Evolutionary conservation across 2,797 vertebrate genomes (phyloP).

Genomic region (Cuculus canorus): DNA sequence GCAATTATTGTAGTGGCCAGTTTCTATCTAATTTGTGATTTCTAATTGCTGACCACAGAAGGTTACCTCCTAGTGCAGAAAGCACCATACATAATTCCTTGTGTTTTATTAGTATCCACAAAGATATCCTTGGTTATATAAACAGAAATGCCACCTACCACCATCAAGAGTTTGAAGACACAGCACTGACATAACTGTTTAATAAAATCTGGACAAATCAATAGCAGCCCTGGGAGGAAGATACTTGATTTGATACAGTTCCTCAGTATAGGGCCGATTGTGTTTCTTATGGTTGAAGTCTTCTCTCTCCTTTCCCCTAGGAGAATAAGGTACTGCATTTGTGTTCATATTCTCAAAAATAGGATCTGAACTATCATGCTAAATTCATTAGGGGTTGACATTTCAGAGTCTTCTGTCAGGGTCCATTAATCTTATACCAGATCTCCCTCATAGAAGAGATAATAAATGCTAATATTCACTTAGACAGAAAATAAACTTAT

Average conservation of each 20-base stretch:
- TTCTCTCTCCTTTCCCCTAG: neutral
- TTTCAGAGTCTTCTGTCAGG: neutral
- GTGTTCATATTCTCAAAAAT: neutral
- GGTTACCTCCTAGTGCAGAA: neutral
- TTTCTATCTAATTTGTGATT: neutral
- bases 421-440: neutral
- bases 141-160: neutral
- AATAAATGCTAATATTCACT: neutral
- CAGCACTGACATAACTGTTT: neutral
- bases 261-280: neutral
- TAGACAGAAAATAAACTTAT: neutral
- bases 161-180: neutral
- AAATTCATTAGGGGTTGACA: neutral
- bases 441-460: neutral
- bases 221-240: neutral
- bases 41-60: neutral
- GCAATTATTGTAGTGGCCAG: neutral
- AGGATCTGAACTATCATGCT: neutral
- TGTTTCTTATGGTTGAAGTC: neutral
- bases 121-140: neutral
- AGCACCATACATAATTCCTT: accelerated
- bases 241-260: neutral
- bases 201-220: neutral
- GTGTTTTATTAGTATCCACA: neutral
- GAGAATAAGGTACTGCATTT: neutral